A percentile compares a stretch with the other conserved stretches of the same genome.
These are phyloP conservation scores for Barnardius zonarius DNA, from an alignment of 2,113 vertebrate genomes.

Conservation along the genomic window DNA sequence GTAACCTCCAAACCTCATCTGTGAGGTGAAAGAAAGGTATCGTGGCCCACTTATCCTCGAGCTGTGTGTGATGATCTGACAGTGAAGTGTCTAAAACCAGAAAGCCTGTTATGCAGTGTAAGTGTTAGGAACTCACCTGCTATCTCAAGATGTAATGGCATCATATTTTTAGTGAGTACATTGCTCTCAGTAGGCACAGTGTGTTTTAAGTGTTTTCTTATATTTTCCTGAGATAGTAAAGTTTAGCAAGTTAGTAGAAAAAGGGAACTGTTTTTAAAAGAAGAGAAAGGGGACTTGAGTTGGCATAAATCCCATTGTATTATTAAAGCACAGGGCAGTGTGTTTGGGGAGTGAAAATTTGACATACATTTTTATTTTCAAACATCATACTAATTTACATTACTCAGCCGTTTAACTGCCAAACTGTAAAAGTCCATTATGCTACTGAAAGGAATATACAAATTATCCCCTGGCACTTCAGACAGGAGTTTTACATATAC, in stretches of 20 bases:
- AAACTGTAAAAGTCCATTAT: constrained; percentile 74
- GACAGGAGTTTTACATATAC: constrained; percentile 39
- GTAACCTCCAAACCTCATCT: background rate
- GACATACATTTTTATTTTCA: constrained; percentile 72
- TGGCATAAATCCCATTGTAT: background rate
- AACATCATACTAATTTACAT: constrained; percentile 57
- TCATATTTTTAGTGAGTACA: background rate
- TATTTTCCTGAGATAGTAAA: constrained; percentile 51
- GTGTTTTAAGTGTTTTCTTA: background rate
- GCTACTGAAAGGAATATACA: constrained; percentile 71
- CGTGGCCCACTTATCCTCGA: background rate
- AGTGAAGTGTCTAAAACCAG: background rate
- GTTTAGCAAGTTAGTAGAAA: constrained; percentile 1
- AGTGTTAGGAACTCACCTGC: background rate
- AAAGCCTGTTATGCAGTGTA: background rate
- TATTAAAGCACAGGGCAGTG: background rate
- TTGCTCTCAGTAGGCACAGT: background rate
- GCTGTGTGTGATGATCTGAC: background rate
- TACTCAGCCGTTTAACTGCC: constrained; percentile 65
- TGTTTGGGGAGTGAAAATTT: constrained; percentile 17
- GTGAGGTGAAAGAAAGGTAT: background rate
- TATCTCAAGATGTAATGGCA: background rate
- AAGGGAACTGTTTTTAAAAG: background rate
- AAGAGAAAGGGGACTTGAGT: background rate
- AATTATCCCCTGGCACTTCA: constrained; percentile 69